These are phyloP conservation scores for Petroica traversi DNA, from an alignment of 2,113 vertebrate species.

Conservation along the genomic window DNA sequence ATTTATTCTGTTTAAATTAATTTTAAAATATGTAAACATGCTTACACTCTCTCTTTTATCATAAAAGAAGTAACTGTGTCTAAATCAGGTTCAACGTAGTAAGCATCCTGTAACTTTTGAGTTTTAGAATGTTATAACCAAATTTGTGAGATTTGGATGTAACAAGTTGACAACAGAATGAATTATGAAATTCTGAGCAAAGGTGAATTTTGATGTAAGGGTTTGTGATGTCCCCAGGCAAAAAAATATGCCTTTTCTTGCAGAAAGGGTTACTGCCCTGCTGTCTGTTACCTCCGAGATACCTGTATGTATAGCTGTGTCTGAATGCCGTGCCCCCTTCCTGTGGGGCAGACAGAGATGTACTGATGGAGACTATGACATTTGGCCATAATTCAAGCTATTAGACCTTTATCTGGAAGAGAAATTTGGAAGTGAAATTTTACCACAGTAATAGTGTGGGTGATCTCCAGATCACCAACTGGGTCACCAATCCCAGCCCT, in stretches of 20 bases:
- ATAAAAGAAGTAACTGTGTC: not conserved
- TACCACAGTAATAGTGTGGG: rapidly evolving
- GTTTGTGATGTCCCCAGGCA: rapidly evolving
- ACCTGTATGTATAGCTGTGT: not conserved
- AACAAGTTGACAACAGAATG: not conserved
- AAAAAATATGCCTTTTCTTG: not conserved
- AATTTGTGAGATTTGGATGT: not conserved
- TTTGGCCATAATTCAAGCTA: not conserved
- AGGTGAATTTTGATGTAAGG: too few species aligned
- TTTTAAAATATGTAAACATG: not conserved
- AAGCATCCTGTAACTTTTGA: not conserved
- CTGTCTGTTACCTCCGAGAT: not conserved
- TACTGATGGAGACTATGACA: not conserved
- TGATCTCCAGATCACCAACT: not conserved
- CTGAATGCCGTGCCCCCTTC: not conserved
- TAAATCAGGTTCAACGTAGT: not conserved
- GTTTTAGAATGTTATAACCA: not conserved
- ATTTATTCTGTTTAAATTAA: not conserved
- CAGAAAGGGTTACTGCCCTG: not conserved
- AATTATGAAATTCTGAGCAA: rapidly evolving
- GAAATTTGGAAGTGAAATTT: not conserved
- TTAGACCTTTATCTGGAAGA: not conserved
- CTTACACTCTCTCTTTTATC: not conserved
- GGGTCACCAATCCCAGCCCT: rapidly evolving
- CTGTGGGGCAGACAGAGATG: rapidly evolving